phyloP scores from a whole-genome alignment of 2,113 vertebrate species.

The Elaphurus davidianus region DNA sequence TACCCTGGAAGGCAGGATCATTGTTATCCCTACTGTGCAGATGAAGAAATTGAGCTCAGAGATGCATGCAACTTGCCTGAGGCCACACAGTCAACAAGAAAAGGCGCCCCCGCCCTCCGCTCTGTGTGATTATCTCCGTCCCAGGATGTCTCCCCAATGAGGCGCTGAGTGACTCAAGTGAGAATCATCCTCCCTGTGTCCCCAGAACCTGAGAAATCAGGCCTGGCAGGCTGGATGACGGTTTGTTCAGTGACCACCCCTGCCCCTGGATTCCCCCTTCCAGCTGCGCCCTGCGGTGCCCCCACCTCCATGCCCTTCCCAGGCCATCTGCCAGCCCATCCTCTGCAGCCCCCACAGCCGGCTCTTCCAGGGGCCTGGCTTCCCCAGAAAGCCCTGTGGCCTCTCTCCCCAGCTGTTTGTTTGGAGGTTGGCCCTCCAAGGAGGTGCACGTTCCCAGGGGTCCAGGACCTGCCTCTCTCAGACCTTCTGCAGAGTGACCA shows the following conservation, averaged over 20 bases:
- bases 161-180: no score
- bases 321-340: not conserved
- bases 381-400: not conserved
- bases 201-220: not conserved
- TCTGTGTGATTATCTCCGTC: not conserved
- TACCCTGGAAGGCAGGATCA: not conserved
- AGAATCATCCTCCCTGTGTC: not conserved
- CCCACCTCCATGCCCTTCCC: not conserved
- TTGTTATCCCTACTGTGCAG: not conserved
- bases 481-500: not conserved
- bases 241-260: not conserved
- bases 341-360: not conserved
- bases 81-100: not conserved
- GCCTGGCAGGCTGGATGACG: not conserved
- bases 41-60: not conserved
- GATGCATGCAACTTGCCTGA: not conserved
- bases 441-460: not conserved
- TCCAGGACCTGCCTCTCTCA: not conserved
- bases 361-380: not conserved
- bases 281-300: not conserved
- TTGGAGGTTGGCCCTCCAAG: not conserved
- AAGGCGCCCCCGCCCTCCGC: rapidly evolving
- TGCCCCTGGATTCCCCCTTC: not conserved
- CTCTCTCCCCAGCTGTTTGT: not conserved
- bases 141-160: not conserved